phyloP scores from a whole-genome alignment of 1,140 invertebrate species.

The Nephotettix cincticeps region DNA sequence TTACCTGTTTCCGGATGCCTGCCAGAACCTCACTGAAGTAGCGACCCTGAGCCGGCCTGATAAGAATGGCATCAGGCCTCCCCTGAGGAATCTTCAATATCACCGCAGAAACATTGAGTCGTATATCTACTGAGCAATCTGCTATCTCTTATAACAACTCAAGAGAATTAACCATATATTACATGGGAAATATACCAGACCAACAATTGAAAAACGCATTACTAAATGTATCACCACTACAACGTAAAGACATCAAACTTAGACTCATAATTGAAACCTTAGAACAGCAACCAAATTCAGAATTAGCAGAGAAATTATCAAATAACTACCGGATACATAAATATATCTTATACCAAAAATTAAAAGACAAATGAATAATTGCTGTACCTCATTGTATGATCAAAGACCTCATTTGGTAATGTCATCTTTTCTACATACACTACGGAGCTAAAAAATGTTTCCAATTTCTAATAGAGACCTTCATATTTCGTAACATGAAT shows the following conservation, averaged over 20 bases:
- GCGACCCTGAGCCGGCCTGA: too few relatives aligned
- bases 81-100: background rate
- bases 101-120: background rate
- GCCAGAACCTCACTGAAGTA: too few relatives aligned
- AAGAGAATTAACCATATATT: background rate
- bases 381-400: background rate
- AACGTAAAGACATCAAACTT: background rate
- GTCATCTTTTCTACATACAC: too few relatives aligned
- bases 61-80: too few relatives aligned
- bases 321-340: background rate
- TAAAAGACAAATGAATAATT: background rate
- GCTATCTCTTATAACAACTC: background rate
- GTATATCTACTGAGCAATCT: background rate
- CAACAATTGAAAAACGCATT: background rate
- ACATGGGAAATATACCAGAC: background rate
- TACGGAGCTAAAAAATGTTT: background rate
- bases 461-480: background rate
- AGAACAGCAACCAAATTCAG: background rate
- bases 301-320: background rate
- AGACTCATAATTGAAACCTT: background rate
- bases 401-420: too few relatives aligned
- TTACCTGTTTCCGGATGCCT: too few relatives aligned
- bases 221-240: background rate
- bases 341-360: background rate
- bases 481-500: background rate